Percentiles rank a stretch among this genome's conserved stretches.
These are phyloP conservation scores for Drosophila yooni DNA, from an alignment of 2,888 invertebrate species.

Conservation along the genomic window DNA sequence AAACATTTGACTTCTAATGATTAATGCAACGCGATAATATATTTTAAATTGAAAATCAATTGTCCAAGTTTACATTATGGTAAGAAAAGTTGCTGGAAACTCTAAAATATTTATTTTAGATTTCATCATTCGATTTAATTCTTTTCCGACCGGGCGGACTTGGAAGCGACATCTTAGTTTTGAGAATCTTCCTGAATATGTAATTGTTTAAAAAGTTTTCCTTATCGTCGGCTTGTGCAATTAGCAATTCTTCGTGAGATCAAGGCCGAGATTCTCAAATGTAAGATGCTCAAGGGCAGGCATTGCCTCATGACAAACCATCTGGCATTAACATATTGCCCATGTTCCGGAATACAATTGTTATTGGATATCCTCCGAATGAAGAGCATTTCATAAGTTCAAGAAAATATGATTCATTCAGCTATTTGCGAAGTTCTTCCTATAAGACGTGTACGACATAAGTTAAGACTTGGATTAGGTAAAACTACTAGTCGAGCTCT, in stretches of 20 bases:
- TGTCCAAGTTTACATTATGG: not conserved
- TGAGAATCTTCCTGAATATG: no score
- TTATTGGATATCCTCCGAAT: not conserved
- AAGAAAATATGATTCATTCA: no score
- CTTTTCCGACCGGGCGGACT: no score
- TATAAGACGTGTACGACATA: not conserved
- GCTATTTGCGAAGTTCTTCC: not conserved
- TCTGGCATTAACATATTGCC: slow-evolving; percentile 94
- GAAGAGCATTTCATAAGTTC: not conserved
- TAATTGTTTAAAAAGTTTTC: no score
- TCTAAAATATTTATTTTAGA: not conserved
- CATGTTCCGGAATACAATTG: slow-evolving; percentile 95
- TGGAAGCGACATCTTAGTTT: no score
- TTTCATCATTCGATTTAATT: not conserved
- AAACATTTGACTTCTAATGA: not conserved
- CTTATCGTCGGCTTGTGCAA: not conserved
- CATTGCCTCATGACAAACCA: slow-evolving; percentile 93
- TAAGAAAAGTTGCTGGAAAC: not conserved
- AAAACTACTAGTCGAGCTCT: not conserved
- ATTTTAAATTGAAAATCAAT: not conserved
- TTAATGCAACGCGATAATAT: not conserved
- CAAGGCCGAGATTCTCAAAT: slow-evolving; percentile 95
- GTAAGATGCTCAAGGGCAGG: slow-evolving; percentile 95
- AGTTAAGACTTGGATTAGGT: not conserved
- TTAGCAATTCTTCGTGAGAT: slow-evolving; percentile 90